Base-by-base conservation (phyloP, 2,113 vertebrate species). In the Toxotes chatareus region DNA sequence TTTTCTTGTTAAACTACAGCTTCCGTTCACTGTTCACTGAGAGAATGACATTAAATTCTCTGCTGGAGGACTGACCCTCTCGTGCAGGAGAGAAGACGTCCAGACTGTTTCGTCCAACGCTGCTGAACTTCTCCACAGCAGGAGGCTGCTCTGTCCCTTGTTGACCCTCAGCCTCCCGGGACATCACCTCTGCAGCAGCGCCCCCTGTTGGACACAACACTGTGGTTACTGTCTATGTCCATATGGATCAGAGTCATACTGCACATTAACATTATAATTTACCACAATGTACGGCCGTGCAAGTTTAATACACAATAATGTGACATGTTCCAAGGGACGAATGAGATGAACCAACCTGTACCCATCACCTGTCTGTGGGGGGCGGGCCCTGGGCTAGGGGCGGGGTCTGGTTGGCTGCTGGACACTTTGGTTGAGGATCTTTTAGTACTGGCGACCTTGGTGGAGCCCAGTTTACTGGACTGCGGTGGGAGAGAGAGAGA, bases 31-130 rank as follows among this genome's bases (percentile, higher is more conserved):
- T 36, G 36, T 36, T 4, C 6, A 36, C 6, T 6, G 36, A 36
- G 7, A 40, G 38, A 40, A 40, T 40, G 38, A 40, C 38, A 7
- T 2, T 40, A 1, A 40, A 40, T 7, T 46, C 16, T 21, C 49
- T 51, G 21, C 9, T 56, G 8, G 46, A 40, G 13, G 53, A 21
- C 70, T 95, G 90, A 99, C 97, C 98, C 51, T 98, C 97, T 85
- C 97, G 94, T 47, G 96, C 53, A 4, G 97, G 98, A 90, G 98
- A 99, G 92, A 99, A 99, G 66, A 98, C 76, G 83, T 98, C 97
- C 91, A 99, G 93, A 88, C 98, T 99, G 93, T 89, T 97, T 61
- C 95, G 95, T 61, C 95, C 88, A 14, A 96, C 88, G 40, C 91
- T 91, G 84, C 93, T 94, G 75, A 95, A 86, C 89, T 88, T 94